Conservation (phyloP, 2,888 invertebrate species). For the Oscheius sp. region DNA sequence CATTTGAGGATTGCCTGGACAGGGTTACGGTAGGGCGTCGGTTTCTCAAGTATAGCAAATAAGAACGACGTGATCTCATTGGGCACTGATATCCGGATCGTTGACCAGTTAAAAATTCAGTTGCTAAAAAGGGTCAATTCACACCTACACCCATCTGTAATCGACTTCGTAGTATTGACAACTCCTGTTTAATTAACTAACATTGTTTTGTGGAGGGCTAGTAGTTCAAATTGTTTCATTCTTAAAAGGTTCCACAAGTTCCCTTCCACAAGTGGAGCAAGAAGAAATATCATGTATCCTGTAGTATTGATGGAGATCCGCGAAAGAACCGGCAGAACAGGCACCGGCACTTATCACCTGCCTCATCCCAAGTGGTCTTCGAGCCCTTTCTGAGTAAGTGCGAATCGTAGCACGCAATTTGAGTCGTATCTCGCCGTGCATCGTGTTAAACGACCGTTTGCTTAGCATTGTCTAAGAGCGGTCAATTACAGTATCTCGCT, state of each 20-base stretch:
- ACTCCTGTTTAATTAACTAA: no score
- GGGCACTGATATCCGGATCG: not conserved
- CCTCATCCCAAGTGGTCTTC: not conserved
- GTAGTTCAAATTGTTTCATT: no score
- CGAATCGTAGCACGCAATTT: slow-evolving; percentile 26
- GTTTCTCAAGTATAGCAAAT: not conserved
- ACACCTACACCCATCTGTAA: no score
- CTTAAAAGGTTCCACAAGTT: no score
- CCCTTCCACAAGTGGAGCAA: no score
- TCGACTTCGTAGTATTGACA: no score
- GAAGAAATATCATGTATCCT: no score
- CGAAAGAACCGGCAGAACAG: no score
- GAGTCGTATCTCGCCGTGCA: slow-evolving; percentile 32
- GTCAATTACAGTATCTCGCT: slow-evolving; percentile 38
- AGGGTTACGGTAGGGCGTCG: slow-evolving; percentile 17
- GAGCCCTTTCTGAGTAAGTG: slow-evolving; percentile 13
- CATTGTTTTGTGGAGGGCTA: no score
- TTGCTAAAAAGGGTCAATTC: no score
- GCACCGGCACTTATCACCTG: slow-evolving; percentile 9
- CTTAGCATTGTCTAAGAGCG: slow-evolving; percentile 34
- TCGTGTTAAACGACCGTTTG: slow-evolving; percentile 35
- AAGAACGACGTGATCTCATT: not conserved
- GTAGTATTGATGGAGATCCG: no score
- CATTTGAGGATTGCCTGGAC: slow-evolving; percentile 7
- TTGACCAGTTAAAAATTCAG: not conserved